Evolutionary conservation across 2,113 vertebrate species (phyloP), one percentile per base, ranked within the genome.

Genomic region (Sylvia atricapilla): DNA sequence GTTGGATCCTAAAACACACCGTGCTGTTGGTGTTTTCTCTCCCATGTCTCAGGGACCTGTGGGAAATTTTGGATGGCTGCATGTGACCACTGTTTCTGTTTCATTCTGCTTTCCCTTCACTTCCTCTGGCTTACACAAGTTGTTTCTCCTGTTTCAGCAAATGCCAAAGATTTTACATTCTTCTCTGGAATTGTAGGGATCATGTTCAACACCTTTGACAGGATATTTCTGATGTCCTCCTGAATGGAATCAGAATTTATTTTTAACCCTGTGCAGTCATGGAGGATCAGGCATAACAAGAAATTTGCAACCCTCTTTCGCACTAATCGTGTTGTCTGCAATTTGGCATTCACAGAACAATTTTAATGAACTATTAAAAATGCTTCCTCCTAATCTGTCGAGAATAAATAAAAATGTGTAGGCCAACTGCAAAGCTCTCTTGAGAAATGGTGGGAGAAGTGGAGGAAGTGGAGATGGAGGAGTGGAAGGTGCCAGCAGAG

Each of bases 1-100:
- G 28, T 1, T 76, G 43, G 19, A 33, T n/a, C 28, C 47, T 62
- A 15, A 41, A 27, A 22, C 8, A 3, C 20, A 6, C 8, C 12
- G 1, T 0, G 0, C 27, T 76, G 0, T 4, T 77, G n/a, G 4
- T 53, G 41, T 15, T 83, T 33, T 30, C 16, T 31, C 5, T 30
- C 39, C 20, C 25, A 4, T 56, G 22, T 44, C 74, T 64, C 49
- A 35, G 21, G 18, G 27, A 33, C 15, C 7, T 49, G 6, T 2
- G 27, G 35, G 37, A 53, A 74, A 14, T 89, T 94, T 3, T 43
- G 49, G 52, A 30, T 70, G n/a, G n/a, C 44, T 73, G n/a, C 47
- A 82, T 47, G 46, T 49, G 59, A 41, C 21, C 0, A 0, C 22
- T 62, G 11, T 0, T 73, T 64, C 21, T 90, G 74, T 39, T 82